These are phyloP conservation scores for Mesorhabditis belari DNA, from an alignment of 2,888 invertebrate genomes.

Conservation along the genomic window DNA sequence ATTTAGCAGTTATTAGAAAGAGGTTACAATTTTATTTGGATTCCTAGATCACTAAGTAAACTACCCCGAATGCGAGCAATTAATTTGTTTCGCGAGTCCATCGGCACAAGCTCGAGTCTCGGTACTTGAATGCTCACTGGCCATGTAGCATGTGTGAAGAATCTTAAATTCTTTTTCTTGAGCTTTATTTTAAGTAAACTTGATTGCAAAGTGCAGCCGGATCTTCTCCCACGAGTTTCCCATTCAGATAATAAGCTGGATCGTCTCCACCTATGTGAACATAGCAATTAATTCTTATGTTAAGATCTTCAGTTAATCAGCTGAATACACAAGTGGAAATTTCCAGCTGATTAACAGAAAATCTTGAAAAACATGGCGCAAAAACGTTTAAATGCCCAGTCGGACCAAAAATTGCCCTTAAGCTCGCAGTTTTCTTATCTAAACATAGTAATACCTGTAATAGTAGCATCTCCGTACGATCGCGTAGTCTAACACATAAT, in stretches of 20 bases:
- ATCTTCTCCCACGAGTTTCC: constrained; percentile 35
- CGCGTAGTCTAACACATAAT: too few species aligned
- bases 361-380: too few species aligned
- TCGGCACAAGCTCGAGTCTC: constrained; percentile 75
- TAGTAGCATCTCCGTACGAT: too few species aligned
- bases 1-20: background rate
- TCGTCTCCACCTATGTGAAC: constrained; percentile 39
- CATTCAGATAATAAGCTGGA: constrained; percentile 43
- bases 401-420: background rate
- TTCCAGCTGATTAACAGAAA: too few species aligned
- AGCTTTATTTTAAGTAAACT: constrained; percentile 5
- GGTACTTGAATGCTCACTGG: constrained; percentile 83
- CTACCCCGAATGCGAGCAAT: constrained; percentile 54
- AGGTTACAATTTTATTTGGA: background rate
- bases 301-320: too few species aligned
- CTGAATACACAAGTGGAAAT: too few species aligned
- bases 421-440: background rate
- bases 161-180: constrained; percentile 63
- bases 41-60: constrained; percentile 1
- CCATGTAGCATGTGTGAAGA: constrained; percentile 95
- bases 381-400: too few species aligned
- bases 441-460: too few species aligned
- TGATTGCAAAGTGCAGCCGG: constrained; percentile 36
- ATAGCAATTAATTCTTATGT: background rate
- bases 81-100: constrained; percentile 69